Percentiles rank a stretch among this genome's conserved stretches.
These are phyloP conservation scores for Alauda arvensis DNA, from an alignment of 2,797 vertebrate genomes.

Conservation along the genomic window DNA sequence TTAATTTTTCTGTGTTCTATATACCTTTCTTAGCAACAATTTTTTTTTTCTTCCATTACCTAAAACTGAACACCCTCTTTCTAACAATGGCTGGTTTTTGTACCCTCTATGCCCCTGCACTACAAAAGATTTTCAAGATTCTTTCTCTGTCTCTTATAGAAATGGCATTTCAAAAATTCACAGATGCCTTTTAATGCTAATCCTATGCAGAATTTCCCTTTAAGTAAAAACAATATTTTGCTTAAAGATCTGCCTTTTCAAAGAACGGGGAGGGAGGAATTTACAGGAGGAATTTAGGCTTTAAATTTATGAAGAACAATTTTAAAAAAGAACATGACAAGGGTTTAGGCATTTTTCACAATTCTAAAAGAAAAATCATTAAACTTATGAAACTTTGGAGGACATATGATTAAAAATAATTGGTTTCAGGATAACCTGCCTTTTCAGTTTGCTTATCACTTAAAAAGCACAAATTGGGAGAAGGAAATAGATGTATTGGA, in stretches of 20 bases:
- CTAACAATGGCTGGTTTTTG: neutral
- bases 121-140: neutral
- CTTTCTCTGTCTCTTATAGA: neutral
- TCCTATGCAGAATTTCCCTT: neutral
- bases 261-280: neutral
- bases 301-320: neutral
- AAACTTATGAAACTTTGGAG: neutral
- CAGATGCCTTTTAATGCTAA: neutral
- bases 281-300: neutral
- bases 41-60: neutral
- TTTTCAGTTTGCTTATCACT: neutral
- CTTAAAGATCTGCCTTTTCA: neutral
- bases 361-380: neutral
- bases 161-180: neutral
- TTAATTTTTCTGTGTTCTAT: neutral
- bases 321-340: neutral
- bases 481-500: neutral
- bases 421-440: neutral
- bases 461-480: neutral
- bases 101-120: neutral
- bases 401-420: neutral
- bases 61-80: neutral
- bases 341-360: neutral
- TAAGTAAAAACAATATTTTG: neutral
- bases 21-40: neutral